These are phyloP conservation scores for Hydrozoanthus gracilis DNA, from an alignment of 92 coral and sea anemone genomes.

Conservation along the genomic window DNA sequence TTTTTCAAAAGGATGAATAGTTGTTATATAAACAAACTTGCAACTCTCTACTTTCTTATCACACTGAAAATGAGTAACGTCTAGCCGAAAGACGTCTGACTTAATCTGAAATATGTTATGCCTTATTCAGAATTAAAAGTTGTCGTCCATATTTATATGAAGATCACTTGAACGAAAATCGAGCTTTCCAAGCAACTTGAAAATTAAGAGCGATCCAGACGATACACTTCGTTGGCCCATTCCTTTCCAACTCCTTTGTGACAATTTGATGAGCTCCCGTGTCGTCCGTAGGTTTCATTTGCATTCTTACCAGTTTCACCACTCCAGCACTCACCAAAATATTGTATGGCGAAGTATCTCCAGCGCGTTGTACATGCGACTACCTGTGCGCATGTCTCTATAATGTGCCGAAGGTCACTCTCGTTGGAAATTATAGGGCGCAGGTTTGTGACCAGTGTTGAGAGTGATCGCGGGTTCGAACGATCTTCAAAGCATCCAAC, in stretches of 20 bases:
- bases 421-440: conserved; percentile 36
- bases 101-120: too few relatives aligned
- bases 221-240: conserved; percentile 33
- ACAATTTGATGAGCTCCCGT: conserved; percentile 13
- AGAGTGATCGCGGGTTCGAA: conserved; percentile 2
- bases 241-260: conserved; percentile 42
- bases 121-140: too few relatives aligned
- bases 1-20: too few relatives aligned
- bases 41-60: too few relatives aligned
- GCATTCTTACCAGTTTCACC: conserved; percentile 6
- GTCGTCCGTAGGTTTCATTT: conserved; percentile 20
- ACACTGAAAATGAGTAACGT: too few relatives aligned
- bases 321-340: conserved; percentile 52
- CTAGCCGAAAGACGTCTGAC: too few relatives aligned
- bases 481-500: conserved; percentile 41
- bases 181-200: too few relatives aligned
- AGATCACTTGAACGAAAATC: too few relatives aligned
- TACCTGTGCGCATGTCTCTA: conserved; percentile 30
- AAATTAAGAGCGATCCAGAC: neutral
- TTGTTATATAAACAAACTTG: too few relatives aligned
- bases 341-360: conserved; percentile 43
- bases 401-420: conserved; percentile 5
- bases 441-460: conserved; percentile 29
- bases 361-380: conserved; percentile 20
- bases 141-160: too few relatives aligned